These are phyloP conservation scores for Dolichoris vasculosae DNA, from an alignment of 1,140 invertebrate species.

Conservation along the genomic window DNA sequence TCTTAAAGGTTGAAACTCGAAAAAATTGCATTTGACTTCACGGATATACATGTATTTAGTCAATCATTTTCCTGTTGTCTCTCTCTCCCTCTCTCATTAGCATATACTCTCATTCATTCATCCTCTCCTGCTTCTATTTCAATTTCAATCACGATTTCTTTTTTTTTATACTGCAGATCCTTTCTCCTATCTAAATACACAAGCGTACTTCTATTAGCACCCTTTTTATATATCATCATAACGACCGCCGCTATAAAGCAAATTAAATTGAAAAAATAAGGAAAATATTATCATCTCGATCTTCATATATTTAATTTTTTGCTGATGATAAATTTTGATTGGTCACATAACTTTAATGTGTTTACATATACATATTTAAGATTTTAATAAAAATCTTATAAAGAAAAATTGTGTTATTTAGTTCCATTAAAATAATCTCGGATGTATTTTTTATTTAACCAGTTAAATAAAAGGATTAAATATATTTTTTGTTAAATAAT, in stretches of 20 bases:
- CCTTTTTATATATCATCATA: constrained; percentile 13
- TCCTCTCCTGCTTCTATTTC: too few relatives aligned
- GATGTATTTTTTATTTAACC: neutral
- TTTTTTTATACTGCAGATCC: constrained; percentile 16
- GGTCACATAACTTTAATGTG: neutral
- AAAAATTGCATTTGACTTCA: neutral
- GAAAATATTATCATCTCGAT: constrained; percentile 12
- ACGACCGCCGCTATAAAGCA: constrained; percentile 16
- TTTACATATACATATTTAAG: neutral
- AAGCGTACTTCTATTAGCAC: constrained; percentile 27
- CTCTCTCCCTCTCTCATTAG: neutral
- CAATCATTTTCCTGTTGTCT: too few relatives aligned
- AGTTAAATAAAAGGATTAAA: neutral
- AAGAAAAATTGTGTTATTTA: neutral
- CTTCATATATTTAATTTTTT: neutral
- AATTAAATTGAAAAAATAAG: constrained; percentile 39
- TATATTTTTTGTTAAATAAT: neutral
- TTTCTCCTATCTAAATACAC: constrained; percentile 26
- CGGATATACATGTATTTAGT: neutral
- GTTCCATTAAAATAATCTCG: neutral
- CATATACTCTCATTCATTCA: too few relatives aligned
- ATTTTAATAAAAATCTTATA: neutral
- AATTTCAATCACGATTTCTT: too few relatives aligned
- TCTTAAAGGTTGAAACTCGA: neutral
- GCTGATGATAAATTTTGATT: neutral